Conservation (phyloP, 2,888 invertebrate species). For the Cephalotes varians region DNA sequence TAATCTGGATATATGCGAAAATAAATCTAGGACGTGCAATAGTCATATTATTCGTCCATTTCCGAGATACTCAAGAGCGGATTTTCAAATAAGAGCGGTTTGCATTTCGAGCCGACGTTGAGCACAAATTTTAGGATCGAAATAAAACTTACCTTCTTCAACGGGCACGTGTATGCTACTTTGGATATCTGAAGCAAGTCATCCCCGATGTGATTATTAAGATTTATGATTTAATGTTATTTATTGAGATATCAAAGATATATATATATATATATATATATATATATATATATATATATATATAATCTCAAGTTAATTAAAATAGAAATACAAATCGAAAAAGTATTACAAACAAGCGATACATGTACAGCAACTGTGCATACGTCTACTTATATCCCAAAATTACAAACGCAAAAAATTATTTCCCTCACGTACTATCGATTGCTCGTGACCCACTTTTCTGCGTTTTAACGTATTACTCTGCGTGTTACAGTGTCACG, state of each 20-base stretch:
- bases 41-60: conserved; percentile 60
- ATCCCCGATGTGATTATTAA: not conserved
- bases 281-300: no score
- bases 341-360: not conserved
- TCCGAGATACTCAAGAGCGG: conserved; percentile 17
- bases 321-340: not conserved
- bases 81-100: conserved; percentile 15
- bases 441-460: conserved; percentile 42
- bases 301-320: not conserved
- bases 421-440: conserved; percentile 36
- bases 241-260: not conserved
- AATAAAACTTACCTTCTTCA: not conserved
- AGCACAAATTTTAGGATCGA: not conserved
- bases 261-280: no score
- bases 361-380: not conserved
- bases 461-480: conserved; percentile 34
- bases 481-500: conserved; percentile 36
- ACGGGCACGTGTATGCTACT: not conserved
- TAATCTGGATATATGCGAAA: conserved; percentile 59
- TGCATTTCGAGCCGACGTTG: not conserved
- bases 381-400: not conserved
- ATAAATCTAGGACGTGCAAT: conserved; percentile 71
- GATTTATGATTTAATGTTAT: not conserved
- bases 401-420: conserved; percentile 32
- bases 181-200: not conserved